Conservation (phyloP, 2,797 vertebrate species). For the Lithobates pipiens region DNA sequence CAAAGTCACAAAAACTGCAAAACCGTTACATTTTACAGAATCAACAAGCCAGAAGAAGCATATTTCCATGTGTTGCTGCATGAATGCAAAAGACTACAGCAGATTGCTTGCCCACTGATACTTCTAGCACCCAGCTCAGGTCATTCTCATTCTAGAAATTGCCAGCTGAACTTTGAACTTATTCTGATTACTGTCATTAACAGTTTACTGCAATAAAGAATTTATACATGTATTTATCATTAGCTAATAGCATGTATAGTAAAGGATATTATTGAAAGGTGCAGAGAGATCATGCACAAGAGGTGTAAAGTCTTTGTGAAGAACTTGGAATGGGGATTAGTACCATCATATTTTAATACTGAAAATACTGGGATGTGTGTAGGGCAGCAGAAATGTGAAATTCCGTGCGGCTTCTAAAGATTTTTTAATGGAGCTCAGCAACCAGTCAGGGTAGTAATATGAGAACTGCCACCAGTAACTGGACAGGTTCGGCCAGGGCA, state of each 20-base stretch:
- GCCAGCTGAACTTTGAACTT: neutral
- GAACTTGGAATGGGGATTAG: too few relatives aligned
- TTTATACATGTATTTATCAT: neutral
- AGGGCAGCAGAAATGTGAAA: too few relatives aligned
- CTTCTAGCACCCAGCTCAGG: neutral
- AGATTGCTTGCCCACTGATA: neutral
- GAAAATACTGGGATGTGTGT: too few relatives aligned
- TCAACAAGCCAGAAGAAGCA: constrained; percentile 17
- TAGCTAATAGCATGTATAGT: neutral
- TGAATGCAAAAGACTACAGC: constrained; percentile 14
- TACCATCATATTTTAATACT: too few relatives aligned
- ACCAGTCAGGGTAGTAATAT: too few relatives aligned
- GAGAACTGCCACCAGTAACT: too few relatives aligned
- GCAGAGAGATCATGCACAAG: too few relatives aligned
- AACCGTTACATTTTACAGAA: constrained; percentile 11
- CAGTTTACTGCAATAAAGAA: neutral
- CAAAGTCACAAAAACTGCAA: constrained; percentile 40
- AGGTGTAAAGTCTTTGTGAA: too few relatives aligned
- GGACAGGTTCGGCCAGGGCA: too few relatives aligned
- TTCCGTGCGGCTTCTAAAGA: too few relatives aligned
- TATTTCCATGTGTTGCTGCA: constrained; percentile 5
- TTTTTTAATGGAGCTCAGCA: too few relatives aligned
- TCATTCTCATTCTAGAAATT: neutral
- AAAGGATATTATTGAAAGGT: too few relatives aligned
- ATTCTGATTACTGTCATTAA: neutral